A percentile compares a stretch with the other conserved stretches of the same genome.
Evolutionary conservation across 92 coral and sea anemone genomes (phyloP).

Genomic region (Phenganax marumi): DNA sequence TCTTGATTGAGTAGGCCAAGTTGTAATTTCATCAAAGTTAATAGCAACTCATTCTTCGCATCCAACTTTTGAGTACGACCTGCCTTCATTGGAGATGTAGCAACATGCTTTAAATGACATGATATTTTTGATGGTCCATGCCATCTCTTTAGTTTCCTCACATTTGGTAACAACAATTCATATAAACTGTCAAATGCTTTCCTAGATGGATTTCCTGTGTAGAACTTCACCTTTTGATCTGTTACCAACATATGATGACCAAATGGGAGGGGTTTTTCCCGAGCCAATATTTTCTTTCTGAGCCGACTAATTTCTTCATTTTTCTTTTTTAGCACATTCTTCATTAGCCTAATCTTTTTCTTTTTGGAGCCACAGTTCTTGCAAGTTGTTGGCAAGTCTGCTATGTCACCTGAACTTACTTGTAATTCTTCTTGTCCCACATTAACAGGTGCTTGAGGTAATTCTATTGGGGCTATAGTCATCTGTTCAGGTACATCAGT

Average conservation of each 20-base stretch:
- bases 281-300: not conserved
- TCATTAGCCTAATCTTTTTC: too few species aligned
- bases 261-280: slow-evolving; percentile 32
- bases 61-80: slow-evolving; percentile 41
- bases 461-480: too few species aligned
- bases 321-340: not conserved
- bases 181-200: slow-evolving; percentile 50
- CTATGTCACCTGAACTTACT: too few species aligned
- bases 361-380: too few species aligned
- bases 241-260: slow-evolving; percentile 41
- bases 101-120: slow-evolving; percentile 28
- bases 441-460: too few species aligned
- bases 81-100: slow-evolving; percentile 46
- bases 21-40: slow-evolving; percentile 52
- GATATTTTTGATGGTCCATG: slow-evolving; percentile 47
- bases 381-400: too few species aligned
- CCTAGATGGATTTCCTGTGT: slow-evolving; percentile 46
- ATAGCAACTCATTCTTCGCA: slow-evolving; percentile 40
- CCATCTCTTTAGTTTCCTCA: slow-evolving; percentile 51
- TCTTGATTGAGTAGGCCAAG: slow-evolving; percentile 15
- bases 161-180: slow-evolving; percentile 40
- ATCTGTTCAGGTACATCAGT: too few species aligned
- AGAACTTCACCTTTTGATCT: slow-evolving; percentile 50
- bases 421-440: too few species aligned
- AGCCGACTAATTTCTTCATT: not conserved